A percentile compares a stretch with the other conserved stretches of the same genome.
These are phyloP conservation scores for Apis florea DNA, from an alignment of 1,140 invertebrate species.

Conservation along the genomic window DNA sequence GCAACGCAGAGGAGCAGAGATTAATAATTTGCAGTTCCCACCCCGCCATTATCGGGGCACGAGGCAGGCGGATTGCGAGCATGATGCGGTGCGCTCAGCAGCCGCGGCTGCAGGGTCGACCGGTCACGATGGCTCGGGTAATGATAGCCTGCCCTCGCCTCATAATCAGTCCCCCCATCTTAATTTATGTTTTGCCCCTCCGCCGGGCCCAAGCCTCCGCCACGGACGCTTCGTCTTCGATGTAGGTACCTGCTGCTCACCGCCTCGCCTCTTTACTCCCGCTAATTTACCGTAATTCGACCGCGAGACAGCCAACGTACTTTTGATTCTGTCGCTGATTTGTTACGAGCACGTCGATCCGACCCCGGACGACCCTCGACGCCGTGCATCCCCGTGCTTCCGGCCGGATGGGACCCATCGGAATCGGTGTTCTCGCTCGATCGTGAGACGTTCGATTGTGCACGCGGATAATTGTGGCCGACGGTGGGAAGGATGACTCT, in stretches of 20 bases:
- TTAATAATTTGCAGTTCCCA: slow-evolving; percentile 79
- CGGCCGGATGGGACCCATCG: slow-evolving; percentile 17
- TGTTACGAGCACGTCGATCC: slow-evolving; percentile 51
- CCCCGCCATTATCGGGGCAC: slow-evolving; percentile 76
- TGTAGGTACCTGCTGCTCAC: slow-evolving; percentile 74
- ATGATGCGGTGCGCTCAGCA: slow-evolving; percentile 70
- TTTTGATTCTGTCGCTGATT: slow-evolving; percentile 65
- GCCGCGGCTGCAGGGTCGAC: slow-evolving; percentile 77
- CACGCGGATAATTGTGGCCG: too few relatives aligned
- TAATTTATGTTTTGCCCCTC: slow-evolving; percentile 80
- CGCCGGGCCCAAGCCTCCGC: slow-evolving; percentile 68
- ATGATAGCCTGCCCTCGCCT: slow-evolving; percentile 79
- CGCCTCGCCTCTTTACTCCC: slow-evolving; percentile 72
- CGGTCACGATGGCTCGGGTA: slow-evolving; percentile 78
- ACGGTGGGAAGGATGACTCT: too few relatives aligned
- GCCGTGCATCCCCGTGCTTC: slow-evolving; percentile 46
- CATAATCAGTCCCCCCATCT: slow-evolving; percentile 80
- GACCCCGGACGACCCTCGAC: slow-evolving; percentile 32
- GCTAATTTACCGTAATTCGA: slow-evolving; percentile 78
- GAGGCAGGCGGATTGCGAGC: slow-evolving; percentile 71
- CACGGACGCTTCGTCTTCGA: slow-evolving; percentile 66
- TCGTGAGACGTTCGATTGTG: background rate
- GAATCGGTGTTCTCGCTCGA: background rate
- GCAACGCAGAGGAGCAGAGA: slow-evolving; percentile 73
- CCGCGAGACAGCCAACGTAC: slow-evolving; percentile 66